phyloP scores from a whole-genome alignment of 37 sponge, comb jelly and placozoan species.

The Hexactinellida sp. region DNA sequence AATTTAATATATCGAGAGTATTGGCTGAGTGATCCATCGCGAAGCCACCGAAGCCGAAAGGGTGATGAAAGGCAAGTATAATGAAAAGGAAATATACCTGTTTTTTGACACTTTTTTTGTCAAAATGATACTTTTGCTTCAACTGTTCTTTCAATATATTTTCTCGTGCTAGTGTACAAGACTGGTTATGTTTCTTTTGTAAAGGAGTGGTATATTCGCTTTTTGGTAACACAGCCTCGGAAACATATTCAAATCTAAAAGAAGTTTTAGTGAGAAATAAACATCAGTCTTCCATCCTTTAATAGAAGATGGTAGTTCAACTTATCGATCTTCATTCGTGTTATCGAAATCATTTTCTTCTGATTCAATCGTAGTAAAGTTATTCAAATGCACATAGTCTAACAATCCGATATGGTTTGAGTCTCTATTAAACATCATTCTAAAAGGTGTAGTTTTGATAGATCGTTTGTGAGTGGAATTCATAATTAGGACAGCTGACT shows the following conservation, averaged over 20 bases:
- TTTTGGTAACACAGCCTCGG: no score
- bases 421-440: background rate
- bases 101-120: background rate
- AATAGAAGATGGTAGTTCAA: background rate
- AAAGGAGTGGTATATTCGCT: no score
- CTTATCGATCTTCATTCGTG: background rate
- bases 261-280: background rate
- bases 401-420: background rate
- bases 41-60: no score
- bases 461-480: background rate
- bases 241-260: background rate
- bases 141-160: background rate
- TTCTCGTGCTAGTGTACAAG: background rate
- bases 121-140: background rate
- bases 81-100: no score
- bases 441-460: background rate
- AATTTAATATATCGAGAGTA: no score
- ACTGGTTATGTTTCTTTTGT: background rate
- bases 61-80: no score
- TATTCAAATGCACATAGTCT: background rate
- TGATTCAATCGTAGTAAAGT: background rate
- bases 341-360: background rate
- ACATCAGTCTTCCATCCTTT: background rate
- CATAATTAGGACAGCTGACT: background rate
- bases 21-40: no score